Evolutionary conservation across 2,113 vertebrate genomes (phyloP).

Genomic region (Pomatorhinus ruficollis): DNA sequence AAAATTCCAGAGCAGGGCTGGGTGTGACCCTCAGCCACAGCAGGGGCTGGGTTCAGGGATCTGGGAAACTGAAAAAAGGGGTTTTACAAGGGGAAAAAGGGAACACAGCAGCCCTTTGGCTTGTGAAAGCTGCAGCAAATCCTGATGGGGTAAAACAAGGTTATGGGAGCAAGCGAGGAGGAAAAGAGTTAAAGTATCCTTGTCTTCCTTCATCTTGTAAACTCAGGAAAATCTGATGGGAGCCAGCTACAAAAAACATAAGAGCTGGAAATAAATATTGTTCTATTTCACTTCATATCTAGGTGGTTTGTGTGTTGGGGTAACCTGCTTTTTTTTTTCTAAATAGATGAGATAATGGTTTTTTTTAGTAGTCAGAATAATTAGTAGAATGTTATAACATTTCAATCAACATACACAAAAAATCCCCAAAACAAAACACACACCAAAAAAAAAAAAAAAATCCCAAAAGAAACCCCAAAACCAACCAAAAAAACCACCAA

Average conservation of each 20-base stretch:
- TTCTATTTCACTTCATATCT: background rate
- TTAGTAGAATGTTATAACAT: background rate
- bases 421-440: background rate
- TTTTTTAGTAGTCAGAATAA: background rate
- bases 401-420: background rate
- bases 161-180: background rate
- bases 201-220: background rate
- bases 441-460: background rate
- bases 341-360: background rate
- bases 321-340: background rate
- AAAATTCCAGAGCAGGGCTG: background rate
- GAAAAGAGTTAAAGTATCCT: background rate
- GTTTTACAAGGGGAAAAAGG: fast-evolving
- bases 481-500: background rate
- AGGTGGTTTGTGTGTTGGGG: background rate
- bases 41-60: background rate
- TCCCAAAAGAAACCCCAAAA: background rate
- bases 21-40: background rate
- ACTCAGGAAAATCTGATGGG: background rate
- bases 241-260: background rate
- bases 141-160: background rate
- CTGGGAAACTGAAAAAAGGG: background rate
- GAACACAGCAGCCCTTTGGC: background rate
- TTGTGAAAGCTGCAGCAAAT: background rate
- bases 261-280: background rate